Percentiles rank a stretch among this genome's conserved stretches.
Conservation (phyloP, 35 echinoderm and acorn worm genomes). For the Diadema setosum region DNA sequence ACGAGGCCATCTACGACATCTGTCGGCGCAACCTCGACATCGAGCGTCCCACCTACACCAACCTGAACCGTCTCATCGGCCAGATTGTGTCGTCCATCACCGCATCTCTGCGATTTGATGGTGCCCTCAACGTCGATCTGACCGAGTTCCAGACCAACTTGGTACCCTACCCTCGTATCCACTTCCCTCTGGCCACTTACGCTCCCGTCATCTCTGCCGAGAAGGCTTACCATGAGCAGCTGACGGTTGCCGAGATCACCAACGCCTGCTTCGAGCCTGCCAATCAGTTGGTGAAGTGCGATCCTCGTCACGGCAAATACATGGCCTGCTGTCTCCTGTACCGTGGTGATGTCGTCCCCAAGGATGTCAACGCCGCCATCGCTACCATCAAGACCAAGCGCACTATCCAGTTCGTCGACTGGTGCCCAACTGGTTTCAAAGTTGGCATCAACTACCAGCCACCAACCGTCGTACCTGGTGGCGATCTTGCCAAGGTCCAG, state of each 20-base stretch:
- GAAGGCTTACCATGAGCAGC: slow-evolving; percentile 74
- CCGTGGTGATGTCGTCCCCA: slow-evolving; percentile 56
- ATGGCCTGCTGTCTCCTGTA: slow-evolving; percentile 49
- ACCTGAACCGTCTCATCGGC: slow-evolving; percentile 81
- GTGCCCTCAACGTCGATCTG: slow-evolving; percentile 68
- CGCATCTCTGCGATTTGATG: slow-evolving; percentile 72
- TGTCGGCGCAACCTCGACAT: slow-evolving; percentile 86
- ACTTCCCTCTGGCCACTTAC: slow-evolving; percentile 66
- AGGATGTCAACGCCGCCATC: slow-evolving; percentile 51
- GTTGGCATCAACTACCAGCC: slow-evolving; percentile 71
- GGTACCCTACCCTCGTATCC: slow-evolving; percentile 74
- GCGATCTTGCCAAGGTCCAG: too few species aligned
- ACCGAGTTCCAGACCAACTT: slow-evolving; percentile 87
- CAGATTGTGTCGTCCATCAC: slow-evolving; percentile 83
- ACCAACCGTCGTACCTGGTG: too few species aligned
- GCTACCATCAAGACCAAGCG: slow-evolving; percentile 68
- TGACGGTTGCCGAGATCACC: slow-evolving; percentile 32
- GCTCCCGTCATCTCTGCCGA: slow-evolving; percentile 70
- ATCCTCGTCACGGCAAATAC: slow-evolving; percentile 64
- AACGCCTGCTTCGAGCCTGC: slow-evolving; percentile 42
- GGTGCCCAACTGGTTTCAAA: slow-evolving; percentile 73
- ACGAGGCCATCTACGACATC: slow-evolving; percentile 95
- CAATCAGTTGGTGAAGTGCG: slow-evolving; percentile 53
- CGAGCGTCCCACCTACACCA: slow-evolving; percentile 81
- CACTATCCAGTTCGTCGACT: slow-evolving; percentile 63